phyloP scores from a whole-genome alignment of 2,888 invertebrate genomes.

The Macaria liturata region DNA sequence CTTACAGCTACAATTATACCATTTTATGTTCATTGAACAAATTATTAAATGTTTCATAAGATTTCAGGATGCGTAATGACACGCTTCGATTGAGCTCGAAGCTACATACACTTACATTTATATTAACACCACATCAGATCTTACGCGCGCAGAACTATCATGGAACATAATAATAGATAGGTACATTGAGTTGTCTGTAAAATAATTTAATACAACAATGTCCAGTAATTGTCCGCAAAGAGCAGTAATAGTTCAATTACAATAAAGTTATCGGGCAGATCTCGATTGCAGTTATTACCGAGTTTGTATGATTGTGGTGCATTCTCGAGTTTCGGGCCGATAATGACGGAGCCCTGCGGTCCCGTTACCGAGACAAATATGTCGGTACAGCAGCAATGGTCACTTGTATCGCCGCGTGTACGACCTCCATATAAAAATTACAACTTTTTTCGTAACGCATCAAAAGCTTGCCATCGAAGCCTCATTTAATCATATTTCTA shows the following conservation, averaged over 20 bases:
- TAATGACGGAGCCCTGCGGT: constrained; percentile 26
- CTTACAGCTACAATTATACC: too few relatives aligned
- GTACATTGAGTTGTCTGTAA: too few relatives aligned
- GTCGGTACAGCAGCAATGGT: neutral
- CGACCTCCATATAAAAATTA: constrained; percentile 35
- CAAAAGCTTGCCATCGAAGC: constrained; percentile 37
- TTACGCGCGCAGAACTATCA: too few relatives aligned
- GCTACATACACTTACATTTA: too few relatives aligned
- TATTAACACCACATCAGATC: too few relatives aligned
- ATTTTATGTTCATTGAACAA: too few relatives aligned
- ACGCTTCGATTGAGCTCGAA: too few relatives aligned
- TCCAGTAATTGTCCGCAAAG: neutral
- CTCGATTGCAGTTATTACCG: constrained; percentile 15
- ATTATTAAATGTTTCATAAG: too few relatives aligned
- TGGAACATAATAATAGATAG: too few relatives aligned
- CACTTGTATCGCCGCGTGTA: neutral
- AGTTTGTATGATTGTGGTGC: constrained; percentile 14
- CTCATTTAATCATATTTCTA: constrained; percentile 41
- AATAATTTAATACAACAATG: neutral
- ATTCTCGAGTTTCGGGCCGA: constrained; percentile 16
- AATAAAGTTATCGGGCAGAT: constrained; percentile 5
- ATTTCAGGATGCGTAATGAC: too few relatives aligned
- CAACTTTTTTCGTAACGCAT: constrained; percentile 39
- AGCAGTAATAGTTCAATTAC: constrained; percentile 3
- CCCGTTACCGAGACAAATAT: constrained; percentile 33